Evolutionary conservation across 2,113 vertebrate species (phyloP).

Genomic region (Siphamia tubifer): DNA sequence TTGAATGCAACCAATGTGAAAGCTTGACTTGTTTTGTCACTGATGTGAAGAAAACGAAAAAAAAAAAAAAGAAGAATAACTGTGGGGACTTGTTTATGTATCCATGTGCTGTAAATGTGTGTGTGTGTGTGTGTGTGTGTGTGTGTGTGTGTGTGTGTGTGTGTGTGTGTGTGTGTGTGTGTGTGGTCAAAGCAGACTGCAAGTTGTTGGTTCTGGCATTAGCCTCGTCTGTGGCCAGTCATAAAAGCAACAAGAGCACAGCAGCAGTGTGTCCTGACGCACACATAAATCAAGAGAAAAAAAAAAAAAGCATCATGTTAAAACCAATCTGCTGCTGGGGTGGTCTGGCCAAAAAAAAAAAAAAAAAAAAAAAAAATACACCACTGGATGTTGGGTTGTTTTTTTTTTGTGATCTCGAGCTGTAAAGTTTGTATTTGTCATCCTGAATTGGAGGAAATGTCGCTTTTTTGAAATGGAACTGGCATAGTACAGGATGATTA

Average conservation of each 20-base stretch:
- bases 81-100: not conserved
- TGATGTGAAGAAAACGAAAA: not conserved
- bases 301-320: conserved; percentile 25
- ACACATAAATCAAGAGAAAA: conserved; percentile 49
- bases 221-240: conserved; percentile 30
- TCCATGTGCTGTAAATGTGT: conserved; percentile 4
- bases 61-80: too few species aligned
- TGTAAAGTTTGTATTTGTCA: conserved; percentile 22
- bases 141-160: conserved; percentile 6
- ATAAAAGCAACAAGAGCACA: conserved; percentile 45
- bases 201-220: not conserved
- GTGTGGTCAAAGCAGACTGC: not conserved
- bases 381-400: conserved; percentile 35
- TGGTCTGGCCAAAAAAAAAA: conserved; percentile 39
- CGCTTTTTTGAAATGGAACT: conserved; percentile 11
- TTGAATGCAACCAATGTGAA: too few species aligned
- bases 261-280: conserved; percentile 29
- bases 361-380: too few species aligned
- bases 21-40: too few species aligned
- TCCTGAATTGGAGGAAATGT: conserved; percentile 2
- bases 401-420: conserved; percentile 6
- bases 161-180: not conserved
- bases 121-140: conserved; percentile 14
- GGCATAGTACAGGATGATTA: not conserved
- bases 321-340: conserved; percentile 29